phyloP scores from a whole-genome alignment of 2,797 vertebrate genomes.

The Phalanger gymnotis region DNA sequence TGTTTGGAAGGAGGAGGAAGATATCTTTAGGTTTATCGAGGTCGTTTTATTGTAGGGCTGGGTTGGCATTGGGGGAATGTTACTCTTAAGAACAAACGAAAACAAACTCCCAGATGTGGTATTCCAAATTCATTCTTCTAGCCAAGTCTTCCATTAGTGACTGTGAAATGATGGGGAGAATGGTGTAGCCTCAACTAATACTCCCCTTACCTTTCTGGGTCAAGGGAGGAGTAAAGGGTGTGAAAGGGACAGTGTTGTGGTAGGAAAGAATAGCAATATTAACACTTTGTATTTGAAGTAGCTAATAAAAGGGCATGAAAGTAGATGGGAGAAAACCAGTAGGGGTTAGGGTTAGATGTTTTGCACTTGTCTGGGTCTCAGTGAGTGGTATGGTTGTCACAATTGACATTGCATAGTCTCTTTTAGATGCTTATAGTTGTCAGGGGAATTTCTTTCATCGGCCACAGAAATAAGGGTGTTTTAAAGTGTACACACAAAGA shows the following conservation, averaged over 20 bases:
- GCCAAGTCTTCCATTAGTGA: background rate
- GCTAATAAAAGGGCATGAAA: conserved; percentile 7
- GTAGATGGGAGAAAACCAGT: conserved; percentile 11
- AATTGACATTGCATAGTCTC: conserved; percentile 35
- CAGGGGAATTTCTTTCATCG: conserved; percentile 49
- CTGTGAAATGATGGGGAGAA: background rate
- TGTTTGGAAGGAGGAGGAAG: background rate
- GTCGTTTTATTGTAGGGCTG: background rate
- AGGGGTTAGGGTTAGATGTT: conserved; percentile 12
- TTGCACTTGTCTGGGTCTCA: conserved; percentile 70
- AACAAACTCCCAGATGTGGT: background rate
- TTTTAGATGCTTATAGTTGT: conserved; percentile 45
- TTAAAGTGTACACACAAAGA: background rate
- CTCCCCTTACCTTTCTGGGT: background rate
- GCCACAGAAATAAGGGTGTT: conserved; percentile 44
- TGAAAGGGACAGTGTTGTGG: background rate
- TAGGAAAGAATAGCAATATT: background rate
- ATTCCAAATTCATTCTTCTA: conserved; percentile 1
- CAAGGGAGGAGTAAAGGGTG: background rate
- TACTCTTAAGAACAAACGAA: background rate
- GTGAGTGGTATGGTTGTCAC: conserved; percentile 59
- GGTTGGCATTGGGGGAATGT: background rate
- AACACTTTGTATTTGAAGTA: background rate
- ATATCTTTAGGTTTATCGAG: background rate
- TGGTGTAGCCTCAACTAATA: background rate